Percentiles rank a stretch among this genome's conserved stretches.
Evolutionary conservation across 2,888 invertebrate genomes (phyloP).

Genomic region (Orthonychiurus folsomi): DNA sequence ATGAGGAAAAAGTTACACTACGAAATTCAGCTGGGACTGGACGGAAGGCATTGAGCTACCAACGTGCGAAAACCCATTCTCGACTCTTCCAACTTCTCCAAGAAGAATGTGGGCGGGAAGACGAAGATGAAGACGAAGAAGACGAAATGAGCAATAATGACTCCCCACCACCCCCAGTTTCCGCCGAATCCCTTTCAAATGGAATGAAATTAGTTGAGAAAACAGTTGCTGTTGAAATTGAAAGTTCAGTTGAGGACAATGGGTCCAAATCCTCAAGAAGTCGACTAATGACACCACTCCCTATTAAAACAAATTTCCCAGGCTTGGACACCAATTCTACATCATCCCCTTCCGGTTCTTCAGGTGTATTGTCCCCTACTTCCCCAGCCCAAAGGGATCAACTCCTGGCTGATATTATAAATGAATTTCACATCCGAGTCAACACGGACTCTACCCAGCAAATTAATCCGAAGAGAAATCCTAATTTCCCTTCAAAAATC

Average conservation of each 20-base stretch:
- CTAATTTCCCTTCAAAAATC: constrained; percentile 39
- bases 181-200: no score
- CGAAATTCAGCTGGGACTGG: background rate
- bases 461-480: constrained; percentile 12
- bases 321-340: background rate
- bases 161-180: no score
- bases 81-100: constrained; percentile 59
- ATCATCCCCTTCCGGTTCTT: constrained; percentile 34
- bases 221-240: constrained; percentile 7
- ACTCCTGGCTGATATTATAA: constrained; percentile 39
- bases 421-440: constrained; percentile 37
- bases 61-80: constrained; percentile 63
- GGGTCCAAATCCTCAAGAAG: background rate
- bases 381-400: constrained; percentile 39
- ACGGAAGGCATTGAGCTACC: constrained; percentile 53
- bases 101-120: constrained; percentile 49
- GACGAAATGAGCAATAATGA: no score
- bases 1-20: background rate
- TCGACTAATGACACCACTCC: constrained; percentile 6
- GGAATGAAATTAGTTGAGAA: constrained; percentile 14
- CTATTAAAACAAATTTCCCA: background rate
- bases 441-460: constrained; percentile 15
- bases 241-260: background rate
- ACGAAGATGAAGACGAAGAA: constrained; percentile 42
- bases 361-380: constrained; percentile 39